These are phyloP conservation scores for Acanthaster planci DNA, from an alignment of 35 echinoderm and acorn worm species.

Conservation along the genomic window DNA sequence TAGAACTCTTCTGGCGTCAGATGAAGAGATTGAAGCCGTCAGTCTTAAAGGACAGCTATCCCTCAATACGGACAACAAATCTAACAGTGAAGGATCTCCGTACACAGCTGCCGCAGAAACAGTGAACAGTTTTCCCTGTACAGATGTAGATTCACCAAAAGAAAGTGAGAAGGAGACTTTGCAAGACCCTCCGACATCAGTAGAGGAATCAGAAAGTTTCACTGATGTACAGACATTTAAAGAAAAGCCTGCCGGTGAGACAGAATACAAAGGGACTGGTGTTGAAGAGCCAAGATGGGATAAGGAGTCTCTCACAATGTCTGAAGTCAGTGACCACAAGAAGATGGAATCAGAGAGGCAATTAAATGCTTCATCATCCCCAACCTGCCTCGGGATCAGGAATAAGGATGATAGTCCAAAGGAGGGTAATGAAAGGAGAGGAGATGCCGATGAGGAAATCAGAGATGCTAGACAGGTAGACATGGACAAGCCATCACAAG, in stretches of 20 bases:
- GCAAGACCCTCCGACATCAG: neutral
- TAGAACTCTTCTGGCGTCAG: no score
- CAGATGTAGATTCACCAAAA: neutral
- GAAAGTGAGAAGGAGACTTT: neutral
- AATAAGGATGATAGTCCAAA: no score
- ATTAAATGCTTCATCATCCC: neutral
- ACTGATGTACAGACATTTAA: neutral
- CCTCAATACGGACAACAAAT: neutral
- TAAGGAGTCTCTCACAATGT: no score
- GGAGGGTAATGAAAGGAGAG: no score
- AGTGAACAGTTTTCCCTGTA: no score
- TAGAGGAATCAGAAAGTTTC: neutral
- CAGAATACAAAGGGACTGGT: no score
- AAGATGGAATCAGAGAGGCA: neutral
- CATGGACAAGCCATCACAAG: no score
- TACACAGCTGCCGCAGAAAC: no score
- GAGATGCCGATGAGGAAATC: neutral
- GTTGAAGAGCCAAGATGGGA: no score
- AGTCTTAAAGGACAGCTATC: neutral
- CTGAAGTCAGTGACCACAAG: no score
- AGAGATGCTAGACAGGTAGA: neutral
- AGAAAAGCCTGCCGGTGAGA: neutral
- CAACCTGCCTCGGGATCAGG: neutral
- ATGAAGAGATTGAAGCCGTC: no score
- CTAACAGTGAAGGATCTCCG: neutral